Percentiles rank a stretch among this genome's conserved stretches.
Conservation (phyloP, 1,140 invertebrate genomes). For the Platyscapa corneri region DNA sequence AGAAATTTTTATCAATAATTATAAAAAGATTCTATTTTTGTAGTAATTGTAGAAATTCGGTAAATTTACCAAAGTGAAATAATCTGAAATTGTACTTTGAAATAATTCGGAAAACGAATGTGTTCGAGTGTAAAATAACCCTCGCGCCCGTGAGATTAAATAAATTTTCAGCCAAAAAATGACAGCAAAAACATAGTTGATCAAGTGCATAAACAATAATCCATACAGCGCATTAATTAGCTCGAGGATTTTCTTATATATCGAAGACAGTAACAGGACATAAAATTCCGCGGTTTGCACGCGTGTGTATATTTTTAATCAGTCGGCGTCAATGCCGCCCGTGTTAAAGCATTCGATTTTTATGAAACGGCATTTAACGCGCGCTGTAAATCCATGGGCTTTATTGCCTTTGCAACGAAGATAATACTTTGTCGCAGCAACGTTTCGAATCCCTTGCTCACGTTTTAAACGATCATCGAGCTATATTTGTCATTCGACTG, state of each 20-base stretch:
- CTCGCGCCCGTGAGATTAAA: not conserved
- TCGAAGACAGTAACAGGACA: not conserved
- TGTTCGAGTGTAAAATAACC: no score
- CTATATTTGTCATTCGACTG: constrained; percentile 51
- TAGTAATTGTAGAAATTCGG: no score
- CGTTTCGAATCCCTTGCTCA: not conserved
- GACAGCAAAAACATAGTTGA: not conserved
- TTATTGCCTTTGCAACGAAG: constrained; percentile 41
- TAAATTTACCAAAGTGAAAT: no score
- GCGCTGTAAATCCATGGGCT: constrained; percentile 44
- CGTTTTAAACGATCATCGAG: constrained; percentile 40
- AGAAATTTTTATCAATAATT: no score
- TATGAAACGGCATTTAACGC: constrained; percentile 27
- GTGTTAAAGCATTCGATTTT: constrained; percentile 36
- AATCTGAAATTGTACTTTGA: no score
- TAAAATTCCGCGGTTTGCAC: not conserved
- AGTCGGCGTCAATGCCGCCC: not conserved
- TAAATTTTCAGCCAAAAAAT: no score
- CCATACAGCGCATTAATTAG: constrained; percentile 16
- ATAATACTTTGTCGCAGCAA: constrained; percentile 36
- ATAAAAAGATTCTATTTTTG: no score
- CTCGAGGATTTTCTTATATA: not conserved
- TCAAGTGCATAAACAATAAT: not conserved
- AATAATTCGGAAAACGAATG: no score
- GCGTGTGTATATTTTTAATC: not conserved